Evolutionary conservation across 2,797 vertebrate genomes (phyloP).

Genomic region (Xiphorhynchus erythropygius): DNA sequence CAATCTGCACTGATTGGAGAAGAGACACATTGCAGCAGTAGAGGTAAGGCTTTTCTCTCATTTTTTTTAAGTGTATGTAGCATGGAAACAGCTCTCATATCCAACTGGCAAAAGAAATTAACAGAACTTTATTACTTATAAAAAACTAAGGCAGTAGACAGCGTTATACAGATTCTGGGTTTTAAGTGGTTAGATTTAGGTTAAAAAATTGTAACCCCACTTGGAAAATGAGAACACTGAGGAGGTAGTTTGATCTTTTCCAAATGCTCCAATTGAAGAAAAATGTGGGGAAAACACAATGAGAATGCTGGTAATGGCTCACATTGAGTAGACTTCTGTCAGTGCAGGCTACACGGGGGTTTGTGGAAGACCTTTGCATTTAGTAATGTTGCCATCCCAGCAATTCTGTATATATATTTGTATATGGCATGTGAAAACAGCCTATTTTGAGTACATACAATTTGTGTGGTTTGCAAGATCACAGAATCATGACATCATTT

Average conservation of each 20-base stretch:
- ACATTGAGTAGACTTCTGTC: neutral
- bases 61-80: neutral
- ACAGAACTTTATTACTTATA: neutral
- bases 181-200: neutral
- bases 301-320: neutral
- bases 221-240: neutral
- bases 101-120: neutral
- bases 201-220: neutral
- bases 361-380: neutral
- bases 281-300: neutral
- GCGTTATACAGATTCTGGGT: neutral
- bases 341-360: neutral
- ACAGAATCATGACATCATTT: neutral
- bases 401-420: neutral
- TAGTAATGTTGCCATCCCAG: neutral
- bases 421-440: neutral
- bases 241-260: neutral
- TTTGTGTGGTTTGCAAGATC: neutral
- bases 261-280: neutral
- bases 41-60: neutral
- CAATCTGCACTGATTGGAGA: neutral
- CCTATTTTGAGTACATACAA: neutral
- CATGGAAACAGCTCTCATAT: neutral
- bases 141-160: neutral
- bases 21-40: neutral